These are phyloP conservation scores for Triplophysa tibetana DNA, from an alignment of 2,113 vertebrate species.

Conservation along the genomic window DNA sequence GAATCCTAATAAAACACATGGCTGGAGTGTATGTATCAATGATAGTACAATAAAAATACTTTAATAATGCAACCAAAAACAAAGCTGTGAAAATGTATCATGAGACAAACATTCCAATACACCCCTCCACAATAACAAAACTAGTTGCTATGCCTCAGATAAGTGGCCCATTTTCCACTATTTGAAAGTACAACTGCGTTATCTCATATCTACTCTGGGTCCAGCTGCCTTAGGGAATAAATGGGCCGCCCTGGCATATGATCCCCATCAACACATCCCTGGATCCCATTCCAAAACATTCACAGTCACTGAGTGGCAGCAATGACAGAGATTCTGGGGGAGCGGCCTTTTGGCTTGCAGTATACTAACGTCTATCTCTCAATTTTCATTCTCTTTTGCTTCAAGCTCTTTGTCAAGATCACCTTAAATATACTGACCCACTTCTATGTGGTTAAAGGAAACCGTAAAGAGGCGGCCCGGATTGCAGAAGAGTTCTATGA, in stretches of 20 bases:
- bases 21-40: background rate
- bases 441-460: conserved; percentile 89
- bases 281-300: conserved; percentile 72
- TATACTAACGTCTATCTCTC: conserved; percentile 87
- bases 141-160: conserved; percentile 43
- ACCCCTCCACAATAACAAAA: conserved; percentile 35
- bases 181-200: conserved; percentile 44
- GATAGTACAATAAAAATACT: background rate
- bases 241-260: conserved; percentile 72
- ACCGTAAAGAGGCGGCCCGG: conserved; percentile 85
- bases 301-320: conserved; percentile 66
- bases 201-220: conserved; percentile 77
- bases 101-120: background rate
- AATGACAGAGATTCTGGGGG: conserved; percentile 85
- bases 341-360: conserved; percentile 80
- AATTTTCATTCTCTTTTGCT: conserved; percentile 87
- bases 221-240: conserved; percentile 78
- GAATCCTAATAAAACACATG: background rate
- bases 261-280: conserved; percentile 74
- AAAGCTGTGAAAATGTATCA: conserved; percentile 20
- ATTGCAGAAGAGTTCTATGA: conserved; percentile 88
- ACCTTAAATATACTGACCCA: conserved; percentile 88
- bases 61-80: background rate
- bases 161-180: conserved; percentile 50
- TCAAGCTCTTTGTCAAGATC: conserved; percentile 90